Evolutionary conservation across 2,113 vertebrate species (phyloP).

Genomic region (Tretioscincus oriximinensis): DNA sequence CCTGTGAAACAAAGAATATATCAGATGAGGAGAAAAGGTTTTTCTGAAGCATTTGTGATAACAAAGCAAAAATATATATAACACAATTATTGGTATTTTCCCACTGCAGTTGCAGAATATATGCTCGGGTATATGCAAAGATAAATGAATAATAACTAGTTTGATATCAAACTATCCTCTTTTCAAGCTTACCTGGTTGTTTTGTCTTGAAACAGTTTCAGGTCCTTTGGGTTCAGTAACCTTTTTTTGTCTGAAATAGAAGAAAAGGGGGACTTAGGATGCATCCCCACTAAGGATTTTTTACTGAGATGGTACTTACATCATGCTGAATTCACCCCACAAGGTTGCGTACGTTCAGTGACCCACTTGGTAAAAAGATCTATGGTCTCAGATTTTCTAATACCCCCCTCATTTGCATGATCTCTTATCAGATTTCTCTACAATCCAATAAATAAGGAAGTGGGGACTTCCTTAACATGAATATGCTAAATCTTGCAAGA

Average conservation of each 20-base stretch:
- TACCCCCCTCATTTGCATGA: too few species aligned
- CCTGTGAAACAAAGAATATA: constrained; percentile 57
- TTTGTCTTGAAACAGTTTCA: constrained; percentile 33
- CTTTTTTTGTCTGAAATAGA: constrained; percentile 21
- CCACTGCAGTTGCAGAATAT: background rate
- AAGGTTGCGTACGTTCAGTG: too few species aligned
- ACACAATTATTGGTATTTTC: background rate
- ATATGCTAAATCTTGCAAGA: too few species aligned
- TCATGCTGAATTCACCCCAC: too few species aligned
- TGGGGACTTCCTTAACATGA: too few species aligned
- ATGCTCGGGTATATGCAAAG: background rate
- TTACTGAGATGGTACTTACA: too few species aligned
- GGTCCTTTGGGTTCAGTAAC: constrained; percentile 21
- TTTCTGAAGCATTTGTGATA: background rate
- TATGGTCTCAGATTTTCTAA: too few species aligned
- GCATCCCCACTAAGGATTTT: too few species aligned
- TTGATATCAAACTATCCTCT: constrained; percentile 2
- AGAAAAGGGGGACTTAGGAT: background rate
- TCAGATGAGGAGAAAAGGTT: constrained; percentile 21
- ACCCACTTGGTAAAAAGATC: too few species aligned
- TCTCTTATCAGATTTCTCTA: too few species aligned
- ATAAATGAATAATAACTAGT: background rate
- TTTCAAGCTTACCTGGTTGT: constrained; percentile 50
- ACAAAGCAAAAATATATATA: background rate
- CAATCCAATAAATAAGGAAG: too few species aligned